Evolutionary conservation across 2,797 vertebrate genomes (phyloP).

Genomic region (Alosa sapidissima): DNA sequence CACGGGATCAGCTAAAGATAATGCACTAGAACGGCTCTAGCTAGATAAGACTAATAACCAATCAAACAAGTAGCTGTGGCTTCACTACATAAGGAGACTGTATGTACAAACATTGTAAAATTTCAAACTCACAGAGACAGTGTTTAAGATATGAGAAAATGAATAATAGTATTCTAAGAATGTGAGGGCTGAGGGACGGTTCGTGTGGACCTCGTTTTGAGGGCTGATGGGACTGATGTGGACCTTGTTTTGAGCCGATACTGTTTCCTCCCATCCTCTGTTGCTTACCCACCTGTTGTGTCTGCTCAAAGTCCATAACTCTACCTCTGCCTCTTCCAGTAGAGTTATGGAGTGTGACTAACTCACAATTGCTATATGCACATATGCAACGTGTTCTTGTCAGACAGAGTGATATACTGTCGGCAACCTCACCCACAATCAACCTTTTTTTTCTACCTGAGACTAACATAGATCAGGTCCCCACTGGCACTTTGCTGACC

Average conservation of each 20-base stretch:
- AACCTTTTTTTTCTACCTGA: neutral
- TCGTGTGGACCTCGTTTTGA: neutral
- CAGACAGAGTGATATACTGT: conserved; percentile 22
- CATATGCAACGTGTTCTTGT: conserved; percentile 30
- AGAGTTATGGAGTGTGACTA: conserved; percentile 42
- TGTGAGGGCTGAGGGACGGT: too few relatives aligned
- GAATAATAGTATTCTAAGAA: neutral
- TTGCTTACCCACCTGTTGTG: neutral
- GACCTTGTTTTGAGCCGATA: neutral
- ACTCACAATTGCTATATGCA: conserved; percentile 24
- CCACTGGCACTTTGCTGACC: neutral
- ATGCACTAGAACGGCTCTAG: neutral
- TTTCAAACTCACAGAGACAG: neutral
- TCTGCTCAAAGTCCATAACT: conserved; percentile 1
- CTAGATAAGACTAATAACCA: too few relatives aligned
- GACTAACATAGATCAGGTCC: conserved; percentile 2
- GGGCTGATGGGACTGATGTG: neutral
- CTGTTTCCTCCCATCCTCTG: neutral
- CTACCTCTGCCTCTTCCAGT: neutral
- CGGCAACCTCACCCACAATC: neutral
- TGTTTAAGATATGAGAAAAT: neutral
- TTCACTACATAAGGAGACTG: neutral
- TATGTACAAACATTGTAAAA: neutral
- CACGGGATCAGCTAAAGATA: neutral
- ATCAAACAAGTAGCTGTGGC: neutral